These are phyloP conservation scores for Drosophila watanabei DNA, from an alignment of 1,140 invertebrate species.

Conservation along the genomic window DNA sequence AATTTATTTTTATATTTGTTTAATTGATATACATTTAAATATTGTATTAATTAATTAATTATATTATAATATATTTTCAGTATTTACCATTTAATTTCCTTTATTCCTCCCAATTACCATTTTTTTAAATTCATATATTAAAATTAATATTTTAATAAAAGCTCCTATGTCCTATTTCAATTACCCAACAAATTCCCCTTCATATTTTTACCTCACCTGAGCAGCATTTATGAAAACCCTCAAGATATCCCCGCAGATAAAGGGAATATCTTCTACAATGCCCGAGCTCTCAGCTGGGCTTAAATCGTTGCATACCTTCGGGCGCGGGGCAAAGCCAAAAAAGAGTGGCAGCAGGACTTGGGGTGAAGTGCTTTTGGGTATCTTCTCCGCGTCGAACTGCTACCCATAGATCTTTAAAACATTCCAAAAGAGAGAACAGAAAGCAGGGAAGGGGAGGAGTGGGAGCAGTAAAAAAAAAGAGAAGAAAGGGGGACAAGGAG, in stretches of 20 bases:
- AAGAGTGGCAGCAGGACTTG: not conserved
- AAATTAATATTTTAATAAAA: too few species aligned
- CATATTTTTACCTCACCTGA: not conserved
- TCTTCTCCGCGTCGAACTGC: slow-evolving; percentile 26
- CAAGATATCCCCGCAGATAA: not conserved
- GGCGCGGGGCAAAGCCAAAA: not conserved
- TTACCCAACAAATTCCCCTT: not conserved
- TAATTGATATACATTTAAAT: too few species aligned
- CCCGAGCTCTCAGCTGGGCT: not conserved
- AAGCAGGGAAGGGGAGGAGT: not conserved
- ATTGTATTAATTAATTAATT: too few species aligned
- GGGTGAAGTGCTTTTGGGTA: slow-evolving; percentile 16
- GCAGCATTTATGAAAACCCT: not conserved
- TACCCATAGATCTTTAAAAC: slow-evolving; percentile 25
- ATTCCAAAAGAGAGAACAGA: slow-evolving; percentile 5
- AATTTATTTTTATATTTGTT: too few species aligned
- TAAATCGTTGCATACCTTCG: slow-evolving; percentile 18
- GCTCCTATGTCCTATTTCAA: too few species aligned
- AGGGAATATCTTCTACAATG: not conserved
- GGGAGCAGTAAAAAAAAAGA: not conserved
- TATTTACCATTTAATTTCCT: too few species aligned
- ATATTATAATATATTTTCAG: too few species aligned
- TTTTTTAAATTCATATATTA: too few species aligned
- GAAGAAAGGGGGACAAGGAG: not conserved
- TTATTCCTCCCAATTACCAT: too few species aligned